phyloP scores from a whole-genome alignment of 2,888 invertebrate genomes.

The Stenotaenia linearis region DNA sequence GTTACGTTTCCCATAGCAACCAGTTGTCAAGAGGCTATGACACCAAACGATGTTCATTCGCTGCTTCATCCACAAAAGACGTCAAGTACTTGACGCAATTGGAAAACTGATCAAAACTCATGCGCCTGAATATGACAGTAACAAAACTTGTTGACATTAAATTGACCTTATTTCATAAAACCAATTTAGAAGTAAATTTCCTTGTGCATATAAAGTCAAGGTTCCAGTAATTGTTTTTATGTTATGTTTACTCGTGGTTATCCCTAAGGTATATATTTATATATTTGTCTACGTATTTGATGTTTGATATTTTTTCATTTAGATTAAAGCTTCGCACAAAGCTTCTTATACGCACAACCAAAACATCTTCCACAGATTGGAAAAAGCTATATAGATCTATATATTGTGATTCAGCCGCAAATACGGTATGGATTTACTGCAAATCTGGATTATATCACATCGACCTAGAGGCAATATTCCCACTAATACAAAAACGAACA shows the following conservation, averaged over 20 bases:
- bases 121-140: neutral
- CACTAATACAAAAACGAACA: neutral
- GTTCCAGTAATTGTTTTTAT: neutral
- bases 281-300: neutral
- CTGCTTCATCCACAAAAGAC: constrained; percentile 11
- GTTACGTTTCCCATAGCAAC: neutral
- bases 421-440: neutral
- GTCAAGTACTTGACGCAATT: neutral
- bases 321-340: neutral
- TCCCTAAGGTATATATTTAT: neutral
- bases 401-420: constrained; percentile 11
- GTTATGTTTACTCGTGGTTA: neutral
- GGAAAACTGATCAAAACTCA: neutral
- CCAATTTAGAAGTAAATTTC: neutral
- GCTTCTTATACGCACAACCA: neutral
- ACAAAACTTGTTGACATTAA: neutral
- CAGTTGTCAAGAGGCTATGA: constrained; percentile 6
- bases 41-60: constrained; percentile 20
- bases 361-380: constrained; percentile 19
- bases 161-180: neutral
- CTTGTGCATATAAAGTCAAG: neutral
- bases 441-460: constrained; percentile 1
- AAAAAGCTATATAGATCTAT: constrained; percentile 3
- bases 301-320: constrained; percentile 24
- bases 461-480: neutral